These are phyloP conservation scores for Cerceris rybyensis DNA, from an alignment of 2,888 invertebrate genomes.

Conservation along the genomic window DNA sequence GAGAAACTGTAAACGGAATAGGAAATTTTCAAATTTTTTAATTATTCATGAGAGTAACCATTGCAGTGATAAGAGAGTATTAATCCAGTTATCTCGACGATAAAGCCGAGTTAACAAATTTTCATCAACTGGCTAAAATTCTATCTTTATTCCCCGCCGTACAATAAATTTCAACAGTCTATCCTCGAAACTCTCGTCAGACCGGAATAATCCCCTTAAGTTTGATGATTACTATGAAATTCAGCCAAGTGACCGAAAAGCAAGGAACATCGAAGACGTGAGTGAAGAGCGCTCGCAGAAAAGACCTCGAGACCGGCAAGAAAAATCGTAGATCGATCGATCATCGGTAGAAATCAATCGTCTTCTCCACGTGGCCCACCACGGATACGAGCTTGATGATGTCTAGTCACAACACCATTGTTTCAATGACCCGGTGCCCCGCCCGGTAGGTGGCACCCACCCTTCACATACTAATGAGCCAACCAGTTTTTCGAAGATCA, in stretches of 20 bases:
- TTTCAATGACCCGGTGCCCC: slow-evolving; percentile 74
- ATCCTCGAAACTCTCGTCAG: too few species aligned
- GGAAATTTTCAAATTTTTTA: too few species aligned
- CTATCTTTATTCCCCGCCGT: too few species aligned
- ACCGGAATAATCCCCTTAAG: too few species aligned
- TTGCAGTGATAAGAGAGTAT: too few species aligned
- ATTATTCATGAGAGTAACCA: too few species aligned
- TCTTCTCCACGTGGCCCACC: slow-evolving; percentile 31
- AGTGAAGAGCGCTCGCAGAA: neutral
- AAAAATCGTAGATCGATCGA: slow-evolving; percentile 62
- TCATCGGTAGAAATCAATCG: slow-evolving; percentile 70
- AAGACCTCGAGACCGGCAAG: neutral
- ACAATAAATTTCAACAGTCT: too few species aligned
- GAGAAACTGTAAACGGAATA: too few species aligned
- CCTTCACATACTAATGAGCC: slow-evolving; percentile 72
- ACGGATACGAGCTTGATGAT: slow-evolving; percentile 69
- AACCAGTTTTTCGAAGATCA: slow-evolving; percentile 67
- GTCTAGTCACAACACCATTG: slow-evolving; percentile 73
- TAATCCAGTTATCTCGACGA: too few species aligned
- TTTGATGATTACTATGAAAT: too few species aligned
- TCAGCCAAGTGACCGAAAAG: neutral
- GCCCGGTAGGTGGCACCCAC: slow-evolving; percentile 73
- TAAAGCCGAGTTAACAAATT: too few species aligned
- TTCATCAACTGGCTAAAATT: too few species aligned
- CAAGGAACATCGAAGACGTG: neutral